A percentile compares a stretch with the other conserved stretches of the same genome.
phyloP scores from a whole-genome alignment of 2,797 vertebrate genomes.

The Orestias chungarensis region DNA sequence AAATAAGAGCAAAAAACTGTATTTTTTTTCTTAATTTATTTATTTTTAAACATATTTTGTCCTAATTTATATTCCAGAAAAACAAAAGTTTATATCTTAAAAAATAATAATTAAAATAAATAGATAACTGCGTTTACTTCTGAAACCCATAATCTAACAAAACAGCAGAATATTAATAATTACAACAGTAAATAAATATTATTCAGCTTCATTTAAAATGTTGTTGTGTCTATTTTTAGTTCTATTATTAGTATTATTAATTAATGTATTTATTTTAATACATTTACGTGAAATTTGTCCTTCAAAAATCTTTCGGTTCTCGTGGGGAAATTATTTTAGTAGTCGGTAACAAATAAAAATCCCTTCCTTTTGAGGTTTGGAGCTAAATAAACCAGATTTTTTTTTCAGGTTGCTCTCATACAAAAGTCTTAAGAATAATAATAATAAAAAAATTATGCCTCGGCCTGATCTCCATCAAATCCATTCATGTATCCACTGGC shows the following conservation, averaged over 20 bases:
- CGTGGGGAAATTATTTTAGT: too few species aligned
- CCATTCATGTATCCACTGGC: neutral
- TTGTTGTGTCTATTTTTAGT: neutral
- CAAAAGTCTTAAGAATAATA: neutral
- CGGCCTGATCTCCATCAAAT: neutral
- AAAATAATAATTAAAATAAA: neutral
- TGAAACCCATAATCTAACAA: neutral
- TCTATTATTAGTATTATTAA: neutral
- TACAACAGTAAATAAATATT: too few species aligned
- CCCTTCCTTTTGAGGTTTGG: neutral
- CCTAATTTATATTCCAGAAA: neutral
- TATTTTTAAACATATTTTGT: too few species aligned
- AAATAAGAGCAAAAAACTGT: too few species aligned
- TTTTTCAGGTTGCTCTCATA: accelerated
- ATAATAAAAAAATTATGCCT: neutral
- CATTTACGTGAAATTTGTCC: neutral
- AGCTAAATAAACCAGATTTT: neutral
- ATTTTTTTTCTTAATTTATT: too few species aligned
- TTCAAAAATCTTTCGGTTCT: too few species aligned
- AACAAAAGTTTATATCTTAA: neutral
- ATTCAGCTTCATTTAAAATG: too few species aligned
- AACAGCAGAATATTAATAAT: neutral
- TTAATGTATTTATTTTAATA: too few species aligned
- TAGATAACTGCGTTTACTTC: neutral
- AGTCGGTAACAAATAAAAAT: too few species aligned